Evolutionary conservation across 2,113 vertebrate species (phyloP).

Genomic region (Trochalopteron elliotii): DNA sequence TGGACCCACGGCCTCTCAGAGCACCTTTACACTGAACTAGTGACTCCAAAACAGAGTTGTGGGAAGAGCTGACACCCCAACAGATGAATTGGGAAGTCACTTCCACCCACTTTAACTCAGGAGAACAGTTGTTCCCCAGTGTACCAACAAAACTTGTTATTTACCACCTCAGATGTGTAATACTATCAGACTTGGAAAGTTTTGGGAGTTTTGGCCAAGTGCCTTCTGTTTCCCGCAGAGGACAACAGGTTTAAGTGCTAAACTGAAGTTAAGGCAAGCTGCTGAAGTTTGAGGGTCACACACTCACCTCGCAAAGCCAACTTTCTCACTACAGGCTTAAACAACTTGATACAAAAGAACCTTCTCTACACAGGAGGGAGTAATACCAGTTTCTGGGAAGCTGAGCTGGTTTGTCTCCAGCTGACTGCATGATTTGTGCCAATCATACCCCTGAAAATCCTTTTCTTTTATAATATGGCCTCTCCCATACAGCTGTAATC

Average conservation of each 20-base stretch:
- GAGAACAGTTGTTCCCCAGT: background rate
- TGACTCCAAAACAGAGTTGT: background rate
- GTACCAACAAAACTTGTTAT: background rate
- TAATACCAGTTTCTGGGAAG: background rate
- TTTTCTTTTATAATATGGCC: background rate
- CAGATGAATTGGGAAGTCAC: background rate
- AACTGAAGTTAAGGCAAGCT: background rate
- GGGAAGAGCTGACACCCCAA: background rate
- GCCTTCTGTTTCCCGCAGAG: background rate
- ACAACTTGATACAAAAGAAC: background rate
- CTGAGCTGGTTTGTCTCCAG: background rate
- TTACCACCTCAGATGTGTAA: background rate
- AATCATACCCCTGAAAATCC: background rate
- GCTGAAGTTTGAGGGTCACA: background rate
- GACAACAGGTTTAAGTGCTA: background rate
- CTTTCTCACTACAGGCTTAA: background rate
- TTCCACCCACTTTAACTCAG: background rate
- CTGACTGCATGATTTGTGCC: background rate
- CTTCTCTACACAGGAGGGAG: background rate
- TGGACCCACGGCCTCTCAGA: accelerated
- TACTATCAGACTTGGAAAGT: background rate
- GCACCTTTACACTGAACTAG: background rate
- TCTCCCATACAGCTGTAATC: background rate
- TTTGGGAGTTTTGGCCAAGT: background rate
- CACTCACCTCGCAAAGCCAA: background rate